phyloP scores from a whole-genome alignment of 2,797 vertebrate species.

The Euthynnus affinis region DNA sequence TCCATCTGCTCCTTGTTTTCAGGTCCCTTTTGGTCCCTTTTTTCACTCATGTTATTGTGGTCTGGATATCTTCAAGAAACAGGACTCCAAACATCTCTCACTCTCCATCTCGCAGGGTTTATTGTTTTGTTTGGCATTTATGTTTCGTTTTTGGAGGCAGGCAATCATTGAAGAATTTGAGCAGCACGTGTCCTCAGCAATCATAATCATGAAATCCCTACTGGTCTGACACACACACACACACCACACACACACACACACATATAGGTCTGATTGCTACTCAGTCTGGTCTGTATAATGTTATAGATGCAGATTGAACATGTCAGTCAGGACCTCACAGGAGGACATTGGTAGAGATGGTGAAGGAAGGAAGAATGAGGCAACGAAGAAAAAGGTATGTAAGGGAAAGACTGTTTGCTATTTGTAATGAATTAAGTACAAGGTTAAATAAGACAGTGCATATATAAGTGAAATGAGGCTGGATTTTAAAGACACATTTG shows the following conservation, averaged over 20 bases:
- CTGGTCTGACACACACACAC: constrained; percentile 38
- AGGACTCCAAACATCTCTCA: constrained; percentile 45
- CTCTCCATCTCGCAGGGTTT: constrained; percentile 54
- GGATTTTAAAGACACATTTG: not conserved
- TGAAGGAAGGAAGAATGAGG: constrained; percentile 60
- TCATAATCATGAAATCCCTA: constrained; percentile 78
- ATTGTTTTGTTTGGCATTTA: constrained; percentile 78
- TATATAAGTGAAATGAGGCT: not conserved
- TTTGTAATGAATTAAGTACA: constrained; percentile 15
- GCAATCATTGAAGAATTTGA: constrained; percentile 78
- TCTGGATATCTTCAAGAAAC: constrained; percentile 81
- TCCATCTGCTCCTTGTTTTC: constrained; percentile 81
- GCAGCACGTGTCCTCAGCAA: constrained; percentile 77
- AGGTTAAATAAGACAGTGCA: not conserved
- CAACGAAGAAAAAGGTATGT: constrained; percentile 17
- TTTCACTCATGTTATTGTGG: constrained; percentile 71
- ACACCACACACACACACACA: constrained; percentile 22
- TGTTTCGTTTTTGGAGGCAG: constrained; percentile 65
- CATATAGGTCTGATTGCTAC: constrained; percentile 62
- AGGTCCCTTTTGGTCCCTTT: constrained; percentile 73
- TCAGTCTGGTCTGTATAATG: constrained; percentile 75
- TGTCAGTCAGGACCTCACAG: constrained; percentile 80
- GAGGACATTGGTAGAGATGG: constrained; percentile 41
- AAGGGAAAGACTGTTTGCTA: constrained; percentile 22
- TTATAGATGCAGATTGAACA: constrained; percentile 69